Evolutionary conservation across 2,797 vertebrate species (phyloP).

Genomic region (Thripadectes ignobilis): DNA sequence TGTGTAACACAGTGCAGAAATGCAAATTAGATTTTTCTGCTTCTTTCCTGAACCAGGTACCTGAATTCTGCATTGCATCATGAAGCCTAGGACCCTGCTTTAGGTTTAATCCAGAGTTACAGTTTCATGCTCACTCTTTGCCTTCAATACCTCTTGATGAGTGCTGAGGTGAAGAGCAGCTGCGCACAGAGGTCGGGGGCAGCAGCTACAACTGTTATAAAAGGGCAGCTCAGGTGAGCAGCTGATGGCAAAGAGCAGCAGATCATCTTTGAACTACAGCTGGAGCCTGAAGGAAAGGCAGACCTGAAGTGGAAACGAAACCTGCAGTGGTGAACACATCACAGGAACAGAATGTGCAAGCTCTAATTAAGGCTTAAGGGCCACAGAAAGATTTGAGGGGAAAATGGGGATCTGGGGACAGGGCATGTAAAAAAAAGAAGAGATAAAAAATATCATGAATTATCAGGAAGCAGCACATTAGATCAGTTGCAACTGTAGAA

Average conservation of each 20-base stretch:
- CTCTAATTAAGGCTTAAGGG: not conserved
- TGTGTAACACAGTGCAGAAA: not conserved
- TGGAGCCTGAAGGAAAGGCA: not conserved
- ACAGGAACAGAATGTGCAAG: not conserved
- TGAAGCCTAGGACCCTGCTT: not conserved
- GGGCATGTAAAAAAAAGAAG: not conserved
- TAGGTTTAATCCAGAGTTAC: not conserved
- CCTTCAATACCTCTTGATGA: not conserved
- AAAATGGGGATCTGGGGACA: not conserved
- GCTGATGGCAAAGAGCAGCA: not conserved
- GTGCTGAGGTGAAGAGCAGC: not conserved
- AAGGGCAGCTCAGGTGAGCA: not conserved
- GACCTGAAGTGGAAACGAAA: not conserved
- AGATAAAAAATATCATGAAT: conserved; percentile 19
- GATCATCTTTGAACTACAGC: not conserved
- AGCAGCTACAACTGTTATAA: not conserved
- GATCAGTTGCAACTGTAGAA: not conserved
- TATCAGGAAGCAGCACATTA: not conserved
- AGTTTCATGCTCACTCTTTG: not conserved
- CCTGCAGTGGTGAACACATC: not conserved
- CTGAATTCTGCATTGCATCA: not conserved
- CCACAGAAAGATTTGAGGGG: not conserved
- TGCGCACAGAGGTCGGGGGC: not conserved
- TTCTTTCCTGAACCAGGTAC: not conserved
- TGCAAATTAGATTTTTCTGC: not conserved